Evolutionary conservation across 2,888 invertebrate species (phyloP), one percentile per base, ranked within the genome.

Genomic region (Lydus trimaculatus): DNA sequence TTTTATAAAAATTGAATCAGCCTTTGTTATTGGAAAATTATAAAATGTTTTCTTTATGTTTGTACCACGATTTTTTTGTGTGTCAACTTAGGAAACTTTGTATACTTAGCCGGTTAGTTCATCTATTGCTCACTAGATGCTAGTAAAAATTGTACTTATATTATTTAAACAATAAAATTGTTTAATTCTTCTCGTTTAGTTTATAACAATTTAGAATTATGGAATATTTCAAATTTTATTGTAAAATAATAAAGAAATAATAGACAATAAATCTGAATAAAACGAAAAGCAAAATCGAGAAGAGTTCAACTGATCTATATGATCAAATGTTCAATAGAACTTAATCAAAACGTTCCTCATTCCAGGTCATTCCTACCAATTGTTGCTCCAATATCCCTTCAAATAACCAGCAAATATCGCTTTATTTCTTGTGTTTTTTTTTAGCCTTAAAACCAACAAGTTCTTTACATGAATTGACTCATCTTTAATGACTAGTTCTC

Each of bases 381-480:
- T 48, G 48, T 48, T 48, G 48, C 48, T 48, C 48, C 20, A 48
- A 20, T n/a, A 20, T 48, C 17, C 17, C 7, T 43, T 43, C 9
- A 48, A 11, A 9, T 2, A 48, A 48, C 8, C 48, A 48, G 48
- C 20, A 20, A 48, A 48, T 48, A 23, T 48, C 48, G 48, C 3
- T 9, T 48, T 17, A 7, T 4, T 43, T 48, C 3, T 17, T 76
- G 75, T 79, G 80, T 80, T 80, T 80, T 81, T 79, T 75, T 75
- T 77, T 75, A 76, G 78, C 15, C 13, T n/a, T 43, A 13, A 17
- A 43, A 78, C 78, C 71, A 75, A 77, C 75, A 79, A 78, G 80
- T 80, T 78, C 77, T 78, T 76, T 75, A 76, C 77, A 74, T 76
- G 79, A 77, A 74, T 80, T 79, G 78, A 75, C 76, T 74, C 76